These are phyloP conservation scores for Protonibea diacanthus DNA, from an alignment of 2,797 vertebrate genomes.

Conservation along the genomic window DNA sequence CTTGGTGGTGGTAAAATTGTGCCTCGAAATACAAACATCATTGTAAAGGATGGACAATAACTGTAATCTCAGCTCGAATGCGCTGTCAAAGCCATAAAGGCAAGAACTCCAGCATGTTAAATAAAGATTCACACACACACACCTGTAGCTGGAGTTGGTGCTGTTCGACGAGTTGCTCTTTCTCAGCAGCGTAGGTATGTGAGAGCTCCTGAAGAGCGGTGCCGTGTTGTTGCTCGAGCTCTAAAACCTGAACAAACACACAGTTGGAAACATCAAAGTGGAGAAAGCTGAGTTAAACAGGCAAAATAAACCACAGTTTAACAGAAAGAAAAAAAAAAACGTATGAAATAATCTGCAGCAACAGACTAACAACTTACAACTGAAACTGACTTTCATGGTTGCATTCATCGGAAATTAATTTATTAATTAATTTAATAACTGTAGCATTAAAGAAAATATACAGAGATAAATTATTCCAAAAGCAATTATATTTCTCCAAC, in stretches of 20 bases:
- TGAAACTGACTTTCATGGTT: neutral
- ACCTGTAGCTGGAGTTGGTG: slow-evolving; percentile 85
- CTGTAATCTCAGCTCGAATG: slow-evolving; percentile 50
- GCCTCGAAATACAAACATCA: slow-evolving; percentile 36
- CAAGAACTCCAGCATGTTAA: neutral
- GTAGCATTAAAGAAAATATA: too few species aligned
- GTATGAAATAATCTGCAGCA: neutral
- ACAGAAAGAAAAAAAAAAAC: neutral
- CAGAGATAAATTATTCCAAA: too few species aligned
- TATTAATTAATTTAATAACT: too few species aligned
- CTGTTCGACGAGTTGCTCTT: slow-evolving; percentile 71
- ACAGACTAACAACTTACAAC: neutral
- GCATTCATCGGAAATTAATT: too few species aligned
- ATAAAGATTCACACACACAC: slow-evolving; percentile 1
- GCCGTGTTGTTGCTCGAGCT: slow-evolving; percentile 86
- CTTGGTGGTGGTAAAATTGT: neutral
- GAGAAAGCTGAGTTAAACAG: neutral
- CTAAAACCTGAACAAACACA: slow-evolving; percentile 78
- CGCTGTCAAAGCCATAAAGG: slow-evolving; percentile 42
- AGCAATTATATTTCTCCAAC: too few species aligned
- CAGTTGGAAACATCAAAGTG: neutral
- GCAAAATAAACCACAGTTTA: neutral
- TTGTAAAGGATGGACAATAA: slow-evolving; percentile 58
- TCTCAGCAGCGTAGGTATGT: slow-evolving; percentile 76
- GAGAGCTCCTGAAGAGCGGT: slow-evolving; percentile 83